Conservation (phyloP, 92 coral and sea anemone genomes). For the Blastomussa wellsi region DNA sequence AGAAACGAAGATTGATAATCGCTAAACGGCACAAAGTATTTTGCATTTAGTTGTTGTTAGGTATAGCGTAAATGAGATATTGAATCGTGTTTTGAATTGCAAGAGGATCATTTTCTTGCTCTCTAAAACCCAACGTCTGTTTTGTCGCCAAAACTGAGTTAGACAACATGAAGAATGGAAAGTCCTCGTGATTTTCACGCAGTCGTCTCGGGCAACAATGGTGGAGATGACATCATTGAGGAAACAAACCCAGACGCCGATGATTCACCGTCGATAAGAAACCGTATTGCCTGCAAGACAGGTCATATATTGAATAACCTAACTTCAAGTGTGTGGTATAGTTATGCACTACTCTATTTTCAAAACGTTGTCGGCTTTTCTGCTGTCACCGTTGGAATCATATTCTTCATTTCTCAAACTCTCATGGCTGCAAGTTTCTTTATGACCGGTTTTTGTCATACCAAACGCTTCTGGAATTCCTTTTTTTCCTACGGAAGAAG, state of each 20-base stretch:
- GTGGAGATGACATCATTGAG: constrained; percentile 22
- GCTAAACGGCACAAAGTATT: not conserved
- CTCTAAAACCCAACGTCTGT: not conserved
- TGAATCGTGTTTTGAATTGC: not conserved
- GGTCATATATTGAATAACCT: constrained; percentile 49
- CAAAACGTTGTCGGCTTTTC: constrained; percentile 44
- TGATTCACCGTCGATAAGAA: constrained; percentile 23
- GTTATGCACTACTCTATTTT: constrained; percentile 56
- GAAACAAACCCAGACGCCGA: constrained; percentile 23
- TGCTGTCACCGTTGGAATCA: constrained; percentile 48
- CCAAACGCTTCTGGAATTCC: constrained; percentile 24
- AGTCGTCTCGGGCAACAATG: constrained; percentile 38
- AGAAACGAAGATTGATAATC: not conserved
- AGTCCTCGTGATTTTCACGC: constrained; percentile 32
- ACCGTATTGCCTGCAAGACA: constrained; percentile 44
- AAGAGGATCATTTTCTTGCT: too few species aligned
- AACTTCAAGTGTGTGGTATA: constrained; percentile 64
- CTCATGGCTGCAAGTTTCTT: constrained; percentile 49
- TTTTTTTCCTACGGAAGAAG: constrained; percentile 37
- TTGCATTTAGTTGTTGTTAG: not conserved
- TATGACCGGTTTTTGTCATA: constrained; percentile 27
- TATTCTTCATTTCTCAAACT: constrained; percentile 61
- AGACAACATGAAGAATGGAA: constrained; percentile 32
- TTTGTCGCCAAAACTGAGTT: not conserved
- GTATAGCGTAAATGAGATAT: not conserved